Conservation (phyloP, 2,888 invertebrate species). For the Ethmia dodecea region DNA sequence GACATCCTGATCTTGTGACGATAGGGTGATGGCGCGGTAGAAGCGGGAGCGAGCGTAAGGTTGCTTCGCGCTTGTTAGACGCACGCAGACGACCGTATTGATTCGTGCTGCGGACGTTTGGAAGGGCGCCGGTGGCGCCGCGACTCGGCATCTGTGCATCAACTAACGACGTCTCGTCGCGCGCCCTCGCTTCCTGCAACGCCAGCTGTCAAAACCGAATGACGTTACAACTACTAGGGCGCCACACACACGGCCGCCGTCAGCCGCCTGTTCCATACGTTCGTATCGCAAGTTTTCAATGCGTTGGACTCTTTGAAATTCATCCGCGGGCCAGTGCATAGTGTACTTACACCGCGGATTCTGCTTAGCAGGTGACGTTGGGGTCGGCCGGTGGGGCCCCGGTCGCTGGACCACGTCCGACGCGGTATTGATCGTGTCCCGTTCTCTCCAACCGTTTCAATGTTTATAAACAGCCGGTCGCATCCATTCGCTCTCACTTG, state of each 20-base stretch:
- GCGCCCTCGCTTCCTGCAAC: slow-evolving; percentile 17
- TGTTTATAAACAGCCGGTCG: slow-evolving; percentile 75
- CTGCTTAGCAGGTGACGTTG: slow-evolving; percentile 52
- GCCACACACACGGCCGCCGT: slow-evolving; percentile 52
- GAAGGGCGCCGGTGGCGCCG: slow-evolving; percentile 42
- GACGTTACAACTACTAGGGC: slow-evolving; percentile 61
- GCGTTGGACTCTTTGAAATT: slow-evolving; percentile 33
- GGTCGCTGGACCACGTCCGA: slow-evolving; percentile 39
- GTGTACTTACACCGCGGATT: slow-evolving; percentile 35
- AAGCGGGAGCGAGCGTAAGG: not conserved
- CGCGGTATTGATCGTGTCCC: slow-evolving; percentile 59
- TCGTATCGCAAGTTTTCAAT: slow-evolving; percentile 28
- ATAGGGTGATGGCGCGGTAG: slow-evolving; percentile 1
- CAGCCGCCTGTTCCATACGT: slow-evolving; percentile 51
- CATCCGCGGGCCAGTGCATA: slow-evolving; percentile 37
- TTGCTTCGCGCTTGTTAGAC: not conserved
- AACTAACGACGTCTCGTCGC: slow-evolving; percentile 20
- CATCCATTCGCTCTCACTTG: slow-evolving; percentile 54
- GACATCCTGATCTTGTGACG: too few relatives aligned
- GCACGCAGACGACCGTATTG: slow-evolving; percentile 2
- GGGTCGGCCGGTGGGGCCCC: slow-evolving; percentile 50
- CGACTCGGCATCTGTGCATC: slow-evolving; percentile 28
- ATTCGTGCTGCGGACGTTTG: not conserved
- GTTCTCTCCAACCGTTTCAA: slow-evolving; percentile 47
- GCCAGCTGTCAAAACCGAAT: slow-evolving; percentile 56